Evolutionary conservation across 2,797 vertebrate species (phyloP).

Genomic region (Fistularia tabacaria): DNA sequence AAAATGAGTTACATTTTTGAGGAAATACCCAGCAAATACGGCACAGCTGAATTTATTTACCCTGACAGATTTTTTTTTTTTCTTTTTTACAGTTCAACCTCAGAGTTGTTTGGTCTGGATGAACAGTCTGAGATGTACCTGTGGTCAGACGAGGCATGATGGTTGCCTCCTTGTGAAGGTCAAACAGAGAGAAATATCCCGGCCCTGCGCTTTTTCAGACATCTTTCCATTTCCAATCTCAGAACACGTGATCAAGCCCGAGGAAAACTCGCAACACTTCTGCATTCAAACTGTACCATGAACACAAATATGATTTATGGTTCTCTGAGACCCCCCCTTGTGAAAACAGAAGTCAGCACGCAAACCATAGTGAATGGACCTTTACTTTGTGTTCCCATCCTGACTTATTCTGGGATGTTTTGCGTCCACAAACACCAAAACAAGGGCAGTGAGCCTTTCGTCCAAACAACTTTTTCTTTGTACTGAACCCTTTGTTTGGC

Average conservation of each 20-base stretch:
- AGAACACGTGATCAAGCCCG: not conserved
- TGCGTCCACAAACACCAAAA: slow-evolving; percentile 54
- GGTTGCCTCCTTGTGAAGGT: slow-evolving; percentile 33
- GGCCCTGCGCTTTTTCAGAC: slow-evolving; percentile 21
- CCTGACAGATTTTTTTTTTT: slow-evolving; percentile 7
- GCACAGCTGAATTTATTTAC: slow-evolving; percentile 36
- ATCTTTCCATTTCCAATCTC: slow-evolving; percentile 12
- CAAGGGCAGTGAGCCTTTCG: slow-evolving; percentile 26
- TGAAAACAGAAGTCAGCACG: slow-evolving; percentile 41
- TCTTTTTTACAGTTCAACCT: slow-evolving; percentile 9
- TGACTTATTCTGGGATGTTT: slow-evolving; percentile 57
- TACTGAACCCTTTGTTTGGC: slow-evolving; percentile 3
- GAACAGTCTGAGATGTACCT: slow-evolving; percentile 31
- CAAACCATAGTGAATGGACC: slow-evolving; percentile 45
- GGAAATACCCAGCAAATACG: slow-evolving; percentile 25
- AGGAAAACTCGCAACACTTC: slow-evolving; percentile 22
- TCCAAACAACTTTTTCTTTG: too few relatives aligned
- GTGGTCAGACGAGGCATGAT: slow-evolving; percentile 30
- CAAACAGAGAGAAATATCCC: slow-evolving; percentile 45
- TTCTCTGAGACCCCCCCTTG: slow-evolving; percentile 25
- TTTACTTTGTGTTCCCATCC: slow-evolving; percentile 37
- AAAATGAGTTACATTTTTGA: slow-evolving; percentile 28
- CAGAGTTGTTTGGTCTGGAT: slow-evolving; percentile 52
- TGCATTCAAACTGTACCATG: slow-evolving; percentile 28
- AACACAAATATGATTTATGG: slow-evolving; percentile 50